Percentiles rank a stretch among this genome's conserved stretches.
These are phyloP conservation scores for Crocidura indochinensis DNA, from an alignment of 2,797 vertebrate genomes.

Conservation along the genomic window DNA sequence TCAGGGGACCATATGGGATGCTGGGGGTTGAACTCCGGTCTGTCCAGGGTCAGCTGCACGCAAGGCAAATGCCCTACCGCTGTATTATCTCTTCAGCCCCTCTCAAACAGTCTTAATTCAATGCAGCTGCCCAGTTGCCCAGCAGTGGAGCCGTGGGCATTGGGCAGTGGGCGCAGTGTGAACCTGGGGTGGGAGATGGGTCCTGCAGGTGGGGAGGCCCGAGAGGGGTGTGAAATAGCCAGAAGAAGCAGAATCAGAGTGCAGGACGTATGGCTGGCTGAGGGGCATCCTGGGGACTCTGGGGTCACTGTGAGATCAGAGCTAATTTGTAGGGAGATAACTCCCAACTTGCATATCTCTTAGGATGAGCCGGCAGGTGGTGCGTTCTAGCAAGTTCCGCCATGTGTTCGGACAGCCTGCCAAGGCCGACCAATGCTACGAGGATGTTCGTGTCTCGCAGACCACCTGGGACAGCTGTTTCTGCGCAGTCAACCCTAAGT, in stretches of 20 bases:
- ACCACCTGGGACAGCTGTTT: constrained; percentile 98
- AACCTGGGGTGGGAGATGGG: not conserved
- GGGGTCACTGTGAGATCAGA: not conserved
- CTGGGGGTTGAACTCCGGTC: too few relatives aligned
- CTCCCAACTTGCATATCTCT: not conserved
- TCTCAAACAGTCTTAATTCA: not conserved
- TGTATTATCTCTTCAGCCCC: not conserved
- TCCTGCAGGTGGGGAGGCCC: not conserved
- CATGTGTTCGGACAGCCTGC: constrained; percentile 95
- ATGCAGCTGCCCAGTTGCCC: too few relatives aligned
- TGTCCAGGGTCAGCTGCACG: too few relatives aligned
- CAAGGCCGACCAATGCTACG: constrained; percentile 96
- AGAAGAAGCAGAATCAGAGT: not conserved
- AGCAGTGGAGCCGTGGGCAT: too few relatives aligned
- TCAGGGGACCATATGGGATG: too few relatives aligned
- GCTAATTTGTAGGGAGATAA: not conserved
- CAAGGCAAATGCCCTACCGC: too few relatives aligned
- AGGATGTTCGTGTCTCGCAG: constrained; percentile 96
- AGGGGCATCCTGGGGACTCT: not conserved
- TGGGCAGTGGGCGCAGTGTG: too few relatives aligned
- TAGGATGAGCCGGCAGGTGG: constrained; percentile 95
- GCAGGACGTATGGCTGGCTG: not conserved
- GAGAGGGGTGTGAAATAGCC: too few relatives aligned
- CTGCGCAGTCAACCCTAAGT: constrained; percentile 96
- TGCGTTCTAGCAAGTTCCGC: constrained; percentile 96